Evolutionary conservation across 2,888 invertebrate genomes (phyloP).

Genomic region (Hoplodrina ambigua): DNA sequence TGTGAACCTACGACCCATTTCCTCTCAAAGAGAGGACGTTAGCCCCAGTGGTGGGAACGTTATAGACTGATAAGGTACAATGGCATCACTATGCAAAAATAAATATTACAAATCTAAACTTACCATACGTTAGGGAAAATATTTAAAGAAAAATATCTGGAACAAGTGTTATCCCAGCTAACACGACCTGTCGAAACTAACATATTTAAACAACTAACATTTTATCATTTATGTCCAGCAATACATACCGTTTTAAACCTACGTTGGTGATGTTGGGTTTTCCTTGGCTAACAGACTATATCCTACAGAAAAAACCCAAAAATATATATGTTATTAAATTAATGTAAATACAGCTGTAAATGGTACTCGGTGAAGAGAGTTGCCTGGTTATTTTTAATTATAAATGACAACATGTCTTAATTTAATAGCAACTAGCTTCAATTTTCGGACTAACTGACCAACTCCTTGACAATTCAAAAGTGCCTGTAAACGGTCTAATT

Average conservation of each 20-base stretch:
- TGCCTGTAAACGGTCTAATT: too few species aligned
- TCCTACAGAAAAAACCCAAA: slow-evolving; percentile 45
- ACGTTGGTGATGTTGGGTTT: slow-evolving; percentile 13
- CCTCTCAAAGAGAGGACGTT: too few species aligned
- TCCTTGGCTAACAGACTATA: slow-evolving; percentile 8
- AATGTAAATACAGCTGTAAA: not conserved
- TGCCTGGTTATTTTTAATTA: not conserved
- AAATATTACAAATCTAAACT: slow-evolving; percentile 2
- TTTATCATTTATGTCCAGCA: not conserved
- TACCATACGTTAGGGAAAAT: not conserved
- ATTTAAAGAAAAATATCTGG: not conserved
- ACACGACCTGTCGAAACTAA: slow-evolving; percentile 12
- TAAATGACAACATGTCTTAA: not conserved
- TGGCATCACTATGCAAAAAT: too few species aligned
- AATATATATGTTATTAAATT: slow-evolving; percentile 6
- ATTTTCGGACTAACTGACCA: too few species aligned
- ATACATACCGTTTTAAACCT: slow-evolving; percentile 3
- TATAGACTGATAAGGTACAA: too few species aligned
- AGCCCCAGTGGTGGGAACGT: too few species aligned
- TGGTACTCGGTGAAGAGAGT: not conserved
- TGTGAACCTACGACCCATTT: too few species aligned
- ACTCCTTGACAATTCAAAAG: too few species aligned
- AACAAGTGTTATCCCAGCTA: not conserved
- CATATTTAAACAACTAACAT: slow-evolving; percentile 1
- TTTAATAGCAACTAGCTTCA: too few species aligned